phyloP scores from a whole-genome alignment of 37 sponge, comb jelly and placozoan genomes.

The Oscarella lobularis region DNA sequence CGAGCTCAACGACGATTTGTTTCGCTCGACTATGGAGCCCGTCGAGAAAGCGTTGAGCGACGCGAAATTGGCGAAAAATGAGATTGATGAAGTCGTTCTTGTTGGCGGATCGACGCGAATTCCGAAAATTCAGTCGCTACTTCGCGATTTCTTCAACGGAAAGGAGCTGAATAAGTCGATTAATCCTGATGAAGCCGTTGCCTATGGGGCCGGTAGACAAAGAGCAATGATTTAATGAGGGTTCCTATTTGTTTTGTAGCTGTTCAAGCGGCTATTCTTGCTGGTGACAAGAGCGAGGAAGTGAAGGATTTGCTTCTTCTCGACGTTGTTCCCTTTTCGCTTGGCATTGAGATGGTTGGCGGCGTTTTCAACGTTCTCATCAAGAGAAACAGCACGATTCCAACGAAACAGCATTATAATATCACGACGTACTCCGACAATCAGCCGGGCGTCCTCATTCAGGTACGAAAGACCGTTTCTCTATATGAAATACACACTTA shows the following conservation, averaged over 20 bases:
- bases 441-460: slow-evolving; percentile 85
- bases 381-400: slow-evolving; percentile 93
- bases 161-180: slow-evolving; percentile 97
- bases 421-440: slow-evolving; percentile 97
- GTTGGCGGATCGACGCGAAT: slow-evolving; percentile 99
- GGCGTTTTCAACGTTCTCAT: slow-evolving; percentile 95
- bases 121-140: slow-evolving; percentile 94
- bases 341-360: slow-evolving; percentile 96
- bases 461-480: no score
- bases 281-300: slow-evolving; percentile 89
- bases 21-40: slow-evolving; percentile 83
- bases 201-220: slow-evolving; percentile 81
- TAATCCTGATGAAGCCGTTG: slow-evolving; percentile 98
- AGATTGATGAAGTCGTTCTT: slow-evolving; percentile 91
- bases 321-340: slow-evolving; percentile 90
- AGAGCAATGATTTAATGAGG: no score
- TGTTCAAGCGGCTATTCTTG: slow-evolving; percentile 87
- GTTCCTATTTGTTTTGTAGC: no score
- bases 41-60: slow-evolving; percentile 82
- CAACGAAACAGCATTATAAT: slow-evolving; percentile 73
- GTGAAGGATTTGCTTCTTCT: slow-evolving; percentile 88
- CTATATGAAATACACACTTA: no score
- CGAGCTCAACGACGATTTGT: slow-evolving; percentile 81
- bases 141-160: slow-evolving; percentile 89
- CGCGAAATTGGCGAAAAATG: slow-evolving; percentile 69